phyloP scores from a whole-genome alignment of 2,113 vertebrate genomes.

The Condylura cristata region DNA sequence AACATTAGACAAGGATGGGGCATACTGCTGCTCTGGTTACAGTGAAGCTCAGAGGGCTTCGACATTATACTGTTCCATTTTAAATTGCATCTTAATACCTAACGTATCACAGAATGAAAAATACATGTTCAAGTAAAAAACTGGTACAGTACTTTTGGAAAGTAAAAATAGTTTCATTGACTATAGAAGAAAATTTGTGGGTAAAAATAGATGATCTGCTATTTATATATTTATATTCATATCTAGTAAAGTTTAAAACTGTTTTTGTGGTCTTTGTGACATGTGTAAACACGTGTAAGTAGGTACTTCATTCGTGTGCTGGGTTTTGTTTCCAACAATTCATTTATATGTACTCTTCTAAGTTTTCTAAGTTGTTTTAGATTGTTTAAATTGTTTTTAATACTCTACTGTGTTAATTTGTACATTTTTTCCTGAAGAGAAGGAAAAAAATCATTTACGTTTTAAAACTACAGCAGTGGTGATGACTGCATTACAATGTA shows the following conservation, averaged over 20 bases:
- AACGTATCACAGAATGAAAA: constrained; percentile 17
- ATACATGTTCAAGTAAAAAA: constrained; percentile 40
- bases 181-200: constrained; percentile 15
- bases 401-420: constrained; percentile 60
- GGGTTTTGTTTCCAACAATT: constrained; percentile 49
- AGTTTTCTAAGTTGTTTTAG: background rate
- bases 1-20: constrained; percentile 94
- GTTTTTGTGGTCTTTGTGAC: constrained; percentile 50
- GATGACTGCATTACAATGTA: too few relatives aligned
- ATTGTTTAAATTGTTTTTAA: constrained; percentile 60
- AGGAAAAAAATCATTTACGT: constrained; percentile 62
- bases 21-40: constrained; percentile 84
- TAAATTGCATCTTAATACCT: background rate
- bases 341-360: constrained; percentile 4
- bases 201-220: constrained; percentile 41
- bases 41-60: background rate
- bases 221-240: constrained; percentile 55
- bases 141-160: constrained; percentile 34
- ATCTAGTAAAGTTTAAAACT: constrained; percentile 15
- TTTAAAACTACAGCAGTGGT: constrained; percentile 11
- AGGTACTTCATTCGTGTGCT: constrained; percentile 58
- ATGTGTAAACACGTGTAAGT: too few relatives aligned
- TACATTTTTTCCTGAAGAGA: constrained; percentile 57
- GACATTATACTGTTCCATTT: background rate
- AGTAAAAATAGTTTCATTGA: constrained; percentile 27